phyloP scores from a whole-genome alignment of 1,140 invertebrate genomes.

The Proales similis region DNA sequence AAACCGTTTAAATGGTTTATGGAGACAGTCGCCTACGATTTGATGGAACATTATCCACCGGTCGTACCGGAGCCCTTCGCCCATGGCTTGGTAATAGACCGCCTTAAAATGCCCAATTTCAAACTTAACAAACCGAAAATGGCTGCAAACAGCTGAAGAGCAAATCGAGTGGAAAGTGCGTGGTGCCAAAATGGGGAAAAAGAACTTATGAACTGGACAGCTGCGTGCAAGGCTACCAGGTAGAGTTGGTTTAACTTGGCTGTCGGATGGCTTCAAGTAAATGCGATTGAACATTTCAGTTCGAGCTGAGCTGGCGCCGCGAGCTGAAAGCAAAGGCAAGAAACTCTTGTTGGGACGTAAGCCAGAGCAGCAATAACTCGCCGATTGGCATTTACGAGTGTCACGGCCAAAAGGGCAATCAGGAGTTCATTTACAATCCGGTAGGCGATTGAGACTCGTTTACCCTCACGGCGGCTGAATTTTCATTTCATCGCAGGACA shows the following conservation, averaged over 20 bases:
- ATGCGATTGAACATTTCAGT: conserved; percentile 43
- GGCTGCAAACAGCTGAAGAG: neutral
- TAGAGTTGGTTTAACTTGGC: too few species aligned
- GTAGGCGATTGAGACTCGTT: too few species aligned
- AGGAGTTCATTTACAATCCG: conserved; percentile 32
- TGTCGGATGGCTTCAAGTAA: too few species aligned
- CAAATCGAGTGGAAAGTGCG: neutral
- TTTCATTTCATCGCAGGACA: too few species aligned
- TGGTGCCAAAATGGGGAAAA: too few species aligned
- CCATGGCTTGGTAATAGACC: conserved; percentile 64
- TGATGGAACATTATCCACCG: conserved; percentile 78
- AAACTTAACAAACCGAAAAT: conserved; percentile 16
- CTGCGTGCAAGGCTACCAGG: too few species aligned
- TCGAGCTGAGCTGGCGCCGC: conserved; percentile 77
- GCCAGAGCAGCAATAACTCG: conserved; percentile 56
- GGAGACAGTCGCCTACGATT: conserved; percentile 82
- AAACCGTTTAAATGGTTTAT: conserved; percentile 88
- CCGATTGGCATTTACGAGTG: conserved; percentile 68
- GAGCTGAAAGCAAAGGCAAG: conserved; percentile 73
- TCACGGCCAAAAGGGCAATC: conserved; percentile 43
- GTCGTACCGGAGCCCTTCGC: conserved; percentile 80
- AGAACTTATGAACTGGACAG: too few species aligned
- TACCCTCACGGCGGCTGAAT: too few species aligned
- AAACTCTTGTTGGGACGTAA: conserved; percentile 61
- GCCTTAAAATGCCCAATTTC: conserved; percentile 34